These are phyloP conservation scores for Cirrhinus mrigala DNA, from an alignment of 2,797 vertebrate genomes.

Conservation along the genomic window DNA sequence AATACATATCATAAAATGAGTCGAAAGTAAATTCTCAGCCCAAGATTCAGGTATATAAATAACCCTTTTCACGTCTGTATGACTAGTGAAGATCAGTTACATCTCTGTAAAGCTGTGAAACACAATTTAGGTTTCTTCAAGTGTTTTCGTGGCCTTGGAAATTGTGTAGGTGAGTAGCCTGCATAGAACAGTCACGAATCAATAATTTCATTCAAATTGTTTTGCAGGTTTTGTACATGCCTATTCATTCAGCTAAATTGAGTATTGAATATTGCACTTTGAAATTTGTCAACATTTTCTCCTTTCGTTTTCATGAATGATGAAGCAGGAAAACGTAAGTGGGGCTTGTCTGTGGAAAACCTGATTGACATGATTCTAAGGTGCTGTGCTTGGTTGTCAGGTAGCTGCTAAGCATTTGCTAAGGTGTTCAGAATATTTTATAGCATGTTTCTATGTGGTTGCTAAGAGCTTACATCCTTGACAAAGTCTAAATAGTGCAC, in stretches of 20 bases:
- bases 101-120: neutral
- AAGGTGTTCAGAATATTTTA: neutral
- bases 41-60: neutral
- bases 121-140: neutral
- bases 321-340: neutral
- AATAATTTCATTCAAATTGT: neutral
- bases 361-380: neutral
- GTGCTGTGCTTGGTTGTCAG: neutral
- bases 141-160: neutral
- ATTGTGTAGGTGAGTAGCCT: neutral
- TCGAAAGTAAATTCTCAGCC: neutral
- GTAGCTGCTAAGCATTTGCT: neutral
- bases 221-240: neutral
- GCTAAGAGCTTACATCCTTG: neutral
- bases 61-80: neutral
- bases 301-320: neutral
- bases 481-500: neutral
- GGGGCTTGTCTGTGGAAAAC: neutral
- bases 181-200: neutral
- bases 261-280: neutral
- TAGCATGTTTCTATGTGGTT: neutral
- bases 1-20: conserved; percentile 9
- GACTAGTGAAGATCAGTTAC: neutral
- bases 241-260: neutral
- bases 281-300: neutral